Base-by-base conservation (phyloP, 53 echinoderm and acorn worm species). In the Temnopleurus reevesii region DNA sequence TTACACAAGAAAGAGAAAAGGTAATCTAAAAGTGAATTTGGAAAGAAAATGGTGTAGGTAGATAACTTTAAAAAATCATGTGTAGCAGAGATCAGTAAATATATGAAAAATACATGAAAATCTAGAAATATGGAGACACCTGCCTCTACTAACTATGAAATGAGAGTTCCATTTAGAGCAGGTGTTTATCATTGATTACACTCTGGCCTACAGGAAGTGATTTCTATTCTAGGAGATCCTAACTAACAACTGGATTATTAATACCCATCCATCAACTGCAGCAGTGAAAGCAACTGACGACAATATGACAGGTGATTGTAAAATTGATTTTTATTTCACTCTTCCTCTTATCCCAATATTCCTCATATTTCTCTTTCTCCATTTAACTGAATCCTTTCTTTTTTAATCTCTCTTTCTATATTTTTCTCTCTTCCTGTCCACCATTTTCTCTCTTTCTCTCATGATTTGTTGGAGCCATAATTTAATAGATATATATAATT, bases 191-290 rank as follows among this genome's bases (percentile, higher is more conserved):
- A 77, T 77, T 77, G 77, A 79, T 79, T 79, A 26, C 15, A 49
- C 12, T 29, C 46, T 79, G 79, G 46, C 79, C 79, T 79, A 49
- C 49, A 79, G 79, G 79, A 79, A 79, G 49, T 29, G 71, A 41
- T 41, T 21, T 71, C 21, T 41, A 66, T 66, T 24, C 41, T 38
- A 38, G 38, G 66, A 21, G n/a, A n/a, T n/a, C n/a, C n/a, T n/a
- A n/a, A n/a, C n/a, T 8, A 66, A 12, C n/a, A 61, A 33, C 5
- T 66, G 21, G 41, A 66, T 1, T 55, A n/a, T 55, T 55, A 5
- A 55, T 55, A 55, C 55, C 55, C 21, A 55, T 66, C 66, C 41
- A 71, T 41, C 71, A 71, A 71, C 1, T 19, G 71, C 21, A 33
- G 4, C 3, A 13, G 63, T 4, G 34, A 31, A 71, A 27, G 2